Conservation (phyloP, 2,888 invertebrate species). For the Volucella bombylans region DNA sequence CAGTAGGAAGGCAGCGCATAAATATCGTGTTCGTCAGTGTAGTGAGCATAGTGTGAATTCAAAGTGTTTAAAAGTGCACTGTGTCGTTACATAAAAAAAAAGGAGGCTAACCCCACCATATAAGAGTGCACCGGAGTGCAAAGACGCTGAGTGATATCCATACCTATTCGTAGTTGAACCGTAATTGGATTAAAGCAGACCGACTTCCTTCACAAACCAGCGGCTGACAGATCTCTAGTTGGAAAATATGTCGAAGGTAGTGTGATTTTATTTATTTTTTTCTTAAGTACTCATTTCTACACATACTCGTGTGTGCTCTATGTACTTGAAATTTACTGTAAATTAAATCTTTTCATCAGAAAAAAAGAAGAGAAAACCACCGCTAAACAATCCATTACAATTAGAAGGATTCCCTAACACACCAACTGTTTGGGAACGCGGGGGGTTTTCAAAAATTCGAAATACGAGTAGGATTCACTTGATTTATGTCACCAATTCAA, state of each 20-base stretch:
- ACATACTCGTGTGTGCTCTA: slow-evolving; percentile 23
- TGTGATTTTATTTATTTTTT: slow-evolving; percentile 21
- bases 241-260: slow-evolving; percentile 64
- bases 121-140: slow-evolving; percentile 32
- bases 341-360: slow-evolving; percentile 12
- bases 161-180: slow-evolving; percentile 49
- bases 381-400: slow-evolving; percentile 4
- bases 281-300: slow-evolving; percentile 17
- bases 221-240: slow-evolving; percentile 13
- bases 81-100: slow-evolving; percentile 51
- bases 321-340: slow-evolving; percentile 16
- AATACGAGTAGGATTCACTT: background rate
- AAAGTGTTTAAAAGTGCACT: slow-evolving; percentile 13
- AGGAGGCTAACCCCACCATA: slow-evolving; percentile 3
- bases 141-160: slow-evolving; percentile 28
- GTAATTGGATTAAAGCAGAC: slow-evolving; percentile 69
- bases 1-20: slow-evolving; percentile 16
- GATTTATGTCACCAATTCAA: slow-evolving; percentile 4
- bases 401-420: background rate
- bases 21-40: background rate
- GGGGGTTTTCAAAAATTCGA: slow-evolving; percentile 1
- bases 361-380: background rate
- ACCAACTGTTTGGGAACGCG: background rate
- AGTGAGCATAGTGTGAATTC: slow-evolving; percentile 17
- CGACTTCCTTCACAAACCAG: slow-evolving; percentile 12